Evolutionary conservation across 2,113 vertebrate species (phyloP), one percentile per base, ranked within the genome.

Genomic region (Cariama cristata): DNA sequence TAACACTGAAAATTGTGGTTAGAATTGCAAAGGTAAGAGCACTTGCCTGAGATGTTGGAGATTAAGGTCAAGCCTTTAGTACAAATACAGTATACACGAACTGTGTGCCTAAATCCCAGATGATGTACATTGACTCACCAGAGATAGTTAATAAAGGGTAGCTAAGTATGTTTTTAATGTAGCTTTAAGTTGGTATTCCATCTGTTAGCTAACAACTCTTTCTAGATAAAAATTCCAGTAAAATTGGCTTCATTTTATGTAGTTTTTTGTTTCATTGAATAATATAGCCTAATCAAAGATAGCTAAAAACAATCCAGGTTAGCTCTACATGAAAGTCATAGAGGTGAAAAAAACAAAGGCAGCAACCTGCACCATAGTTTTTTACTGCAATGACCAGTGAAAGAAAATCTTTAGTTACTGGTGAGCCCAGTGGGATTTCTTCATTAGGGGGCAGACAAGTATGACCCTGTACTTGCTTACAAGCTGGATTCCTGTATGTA

Each of bases 271-370:
- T 94, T 79, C 73, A 52, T 40, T 71, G n/a, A 47, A 62, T 94
- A 86, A 42, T 77, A 59, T 11, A 80, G 47, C n/a, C 28, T 87
- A 27, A 93, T 93, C 63, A 87, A 91, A 91, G 49, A 62, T 3
- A 81, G 47, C 56, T 93, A 87, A 91, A 94, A 93, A 44, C 80
- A 92, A 80, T 63, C 18, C 52, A 67, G n/a, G 44, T 84, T 94
- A 81, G 6, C 35, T 73, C 14, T 73, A 45, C 32, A 62, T 52
- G 42, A 40, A 84, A 77, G 23, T 44, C 44, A 44, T 68, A 52
- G 26, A 71, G 8, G 5, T 27, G 4, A 9, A 47, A 38, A 81
- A 79, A 24, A 1, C 5, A 71, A 60, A n/a, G 7, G 20, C 52
- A 71, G 27, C 42, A 80, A 47, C 17, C 5, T 53, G 3, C 19